These are phyloP conservation scores for Podarcis muralis DNA, from an alignment of 2,113 vertebrate species.

Conservation along the genomic window DNA sequence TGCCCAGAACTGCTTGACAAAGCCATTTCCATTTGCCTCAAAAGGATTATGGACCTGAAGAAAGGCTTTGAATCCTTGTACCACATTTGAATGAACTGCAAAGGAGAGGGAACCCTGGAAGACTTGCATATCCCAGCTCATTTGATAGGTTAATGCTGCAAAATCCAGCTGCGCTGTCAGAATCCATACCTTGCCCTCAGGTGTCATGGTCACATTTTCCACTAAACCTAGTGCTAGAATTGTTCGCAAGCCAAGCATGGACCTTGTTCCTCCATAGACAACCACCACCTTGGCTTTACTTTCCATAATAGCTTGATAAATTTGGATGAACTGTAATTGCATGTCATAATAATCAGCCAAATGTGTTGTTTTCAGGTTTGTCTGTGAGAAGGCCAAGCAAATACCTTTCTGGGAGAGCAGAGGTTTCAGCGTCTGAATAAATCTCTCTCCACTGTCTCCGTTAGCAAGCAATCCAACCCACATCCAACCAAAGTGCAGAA, in stretches of 20 bases:
- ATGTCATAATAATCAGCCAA: background rate
- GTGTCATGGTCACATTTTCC: background rate
- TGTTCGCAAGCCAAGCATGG: background rate
- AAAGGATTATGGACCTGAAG: background rate
- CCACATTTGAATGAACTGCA: background rate
- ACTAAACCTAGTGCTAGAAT: background rate
- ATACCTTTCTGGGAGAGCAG: background rate
- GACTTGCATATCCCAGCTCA: background rate
- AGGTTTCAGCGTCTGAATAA: background rate
- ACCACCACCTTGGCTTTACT: background rate
- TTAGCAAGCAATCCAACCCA: background rate
- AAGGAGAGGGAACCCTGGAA: conserved; percentile 11
- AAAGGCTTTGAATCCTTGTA: background rate
- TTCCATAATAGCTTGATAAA: background rate
- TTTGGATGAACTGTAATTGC: rapidly evolving
- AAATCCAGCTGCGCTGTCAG: conserved; percentile 1
- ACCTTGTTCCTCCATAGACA: background rate
- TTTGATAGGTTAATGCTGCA: background rate
- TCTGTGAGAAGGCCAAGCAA: background rate
- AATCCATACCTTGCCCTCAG: background rate
- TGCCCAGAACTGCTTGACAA: background rate
- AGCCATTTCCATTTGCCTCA: background rate
- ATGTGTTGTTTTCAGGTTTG: background rate
- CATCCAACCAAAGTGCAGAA: background rate
- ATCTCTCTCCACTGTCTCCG: background rate